Conservation (phyloP, 92 coral and sea anemone genomes). For the Metridium senile region DNA sequence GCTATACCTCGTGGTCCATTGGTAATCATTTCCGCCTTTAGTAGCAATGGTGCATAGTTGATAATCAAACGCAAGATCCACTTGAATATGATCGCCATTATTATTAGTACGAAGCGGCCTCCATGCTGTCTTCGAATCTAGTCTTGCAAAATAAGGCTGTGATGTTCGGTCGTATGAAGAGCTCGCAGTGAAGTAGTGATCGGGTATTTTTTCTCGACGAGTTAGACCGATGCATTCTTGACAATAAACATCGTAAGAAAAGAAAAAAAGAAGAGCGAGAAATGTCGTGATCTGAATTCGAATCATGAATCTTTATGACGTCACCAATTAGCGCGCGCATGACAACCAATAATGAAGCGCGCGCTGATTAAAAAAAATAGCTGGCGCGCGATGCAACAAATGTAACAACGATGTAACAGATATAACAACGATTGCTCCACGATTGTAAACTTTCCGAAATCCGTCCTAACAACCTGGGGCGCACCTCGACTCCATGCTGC, state of each 20-base stretch:
- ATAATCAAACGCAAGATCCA: constrained; percentile 32
- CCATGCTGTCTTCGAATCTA: constrained; percentile 25
- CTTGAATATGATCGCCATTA: constrained; percentile 18
- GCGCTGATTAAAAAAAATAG: neutral
- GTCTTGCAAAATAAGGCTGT: constrained; percentile 11
- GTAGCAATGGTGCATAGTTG: constrained; percentile 28
- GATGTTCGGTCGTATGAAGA: constrained; percentile 2
- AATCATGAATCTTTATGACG: neutral
- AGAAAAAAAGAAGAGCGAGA: neutral
- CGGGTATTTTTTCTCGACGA: constrained; percentile 23
- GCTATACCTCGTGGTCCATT: constrained; percentile 19
- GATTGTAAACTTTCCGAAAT: no score
- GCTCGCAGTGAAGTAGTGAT: constrained; percentile 30
- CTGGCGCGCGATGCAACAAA: no score
- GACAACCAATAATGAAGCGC: neutral
- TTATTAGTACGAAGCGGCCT: neutral
- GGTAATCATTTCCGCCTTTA: constrained; percentile 3
- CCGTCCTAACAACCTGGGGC: no score
- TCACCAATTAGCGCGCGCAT: neutral
- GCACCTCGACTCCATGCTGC: no score
- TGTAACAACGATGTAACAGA: no score
- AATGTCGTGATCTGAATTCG: neutral
- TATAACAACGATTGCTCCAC: no score
- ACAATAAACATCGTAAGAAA: neutral
- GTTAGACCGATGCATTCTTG: constrained; percentile 30